Evolutionary conservation across 2,797 vertebrate genomes (phyloP).

Genomic region (Amphiprion clarkii): DNA sequence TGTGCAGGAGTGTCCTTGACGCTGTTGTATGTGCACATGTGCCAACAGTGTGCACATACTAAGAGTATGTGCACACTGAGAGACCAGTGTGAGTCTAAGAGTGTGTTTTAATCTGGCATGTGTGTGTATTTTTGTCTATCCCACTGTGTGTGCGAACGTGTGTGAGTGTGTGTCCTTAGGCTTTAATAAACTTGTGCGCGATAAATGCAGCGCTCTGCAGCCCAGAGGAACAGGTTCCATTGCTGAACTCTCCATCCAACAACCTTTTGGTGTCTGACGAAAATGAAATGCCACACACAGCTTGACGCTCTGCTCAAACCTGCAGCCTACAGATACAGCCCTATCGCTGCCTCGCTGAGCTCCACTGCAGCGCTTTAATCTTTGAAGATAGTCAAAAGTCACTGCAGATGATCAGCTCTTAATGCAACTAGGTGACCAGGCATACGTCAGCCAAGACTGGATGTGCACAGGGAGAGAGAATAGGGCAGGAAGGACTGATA

Average conservation of each 20-base stretch:
- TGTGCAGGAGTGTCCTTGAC: slow-evolving; percentile 19
- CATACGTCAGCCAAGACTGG: background rate
- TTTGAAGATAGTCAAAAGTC: slow-evolving; percentile 36
- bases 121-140: slow-evolving; percentile 13
- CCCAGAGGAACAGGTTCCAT: slow-evolving; percentile 37
- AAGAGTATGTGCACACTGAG: too few species aligned
- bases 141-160: slow-evolving; percentile 8
- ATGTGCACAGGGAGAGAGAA: too few species aligned
- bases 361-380: slow-evolving; percentile 24
- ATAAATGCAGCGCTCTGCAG: slow-evolving; percentile 48
- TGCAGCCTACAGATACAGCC: slow-evolving; percentile 8
- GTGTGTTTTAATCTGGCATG: slow-evolving; percentile 16
- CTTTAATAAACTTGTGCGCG: slow-evolving; percentile 52
- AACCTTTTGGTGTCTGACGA: slow-evolving; percentile 41
- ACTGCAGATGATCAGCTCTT: background rate
- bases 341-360: slow-evolving; percentile 4
- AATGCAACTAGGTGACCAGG: slow-evolving; percentile 7
- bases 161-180: slow-evolving; percentile 22
- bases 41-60: background rate
- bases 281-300: slow-evolving; percentile 54
- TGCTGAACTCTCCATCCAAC: slow-evolving; percentile 26
- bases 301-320: slow-evolving; percentile 29
- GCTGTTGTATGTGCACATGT: background rate
- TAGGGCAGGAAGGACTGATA: background rate
- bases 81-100: too few species aligned